Evolutionary conservation across 2,888 invertebrate genomes (phyloP), one percentile per base, ranked within the genome.

Genomic region (Xestia xanthographa): DNA sequence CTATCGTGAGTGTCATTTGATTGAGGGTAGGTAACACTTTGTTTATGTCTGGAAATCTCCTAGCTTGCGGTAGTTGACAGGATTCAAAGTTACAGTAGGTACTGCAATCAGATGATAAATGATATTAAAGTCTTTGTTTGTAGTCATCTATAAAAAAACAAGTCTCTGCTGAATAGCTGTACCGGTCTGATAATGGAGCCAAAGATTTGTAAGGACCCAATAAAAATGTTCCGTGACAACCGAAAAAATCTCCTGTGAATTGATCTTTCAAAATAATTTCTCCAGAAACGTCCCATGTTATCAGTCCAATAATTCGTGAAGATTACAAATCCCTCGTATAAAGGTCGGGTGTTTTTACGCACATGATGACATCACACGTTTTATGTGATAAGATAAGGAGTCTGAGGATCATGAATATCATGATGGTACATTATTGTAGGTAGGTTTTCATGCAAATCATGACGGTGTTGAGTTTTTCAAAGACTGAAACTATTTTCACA

Each of bases 281-380:
- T 62, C 34, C 79, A 76, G 73, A 76, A 66, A 70, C 58, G 77
- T 67, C 81, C 82, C 73, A 77, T 83, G 84, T 89, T 86, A 90
- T 89, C 86, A 83, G 71, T 66, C 65, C 70, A 79, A 88, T 88
- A 88, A 87, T 89, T 88, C 77, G 77, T 86, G 68, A 79, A 84
- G 90, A 89, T 89, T 85, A 87, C 79, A 87, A 86, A 87, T 80
- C 79, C 80, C 69, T 80, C 66, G 74, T 67, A 77, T 71, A 80
- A 79, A 83, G 77, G 68, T 73, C 78, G 72, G 77, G 50, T 58
- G 76, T 75, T 88, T 80, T 80, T 87, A 85, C 81, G 66, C 72
- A 76, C 67, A 76, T 71, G 72, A 72, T 85, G 88, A 85, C 83
- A 72, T 83, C 66, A 87, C 81, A 70, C 66, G n/a, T 85, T 83